Evolutionary conservation across 2,113 vertebrate genomes (phyloP).

Genomic region (Rallus limicola): DNA sequence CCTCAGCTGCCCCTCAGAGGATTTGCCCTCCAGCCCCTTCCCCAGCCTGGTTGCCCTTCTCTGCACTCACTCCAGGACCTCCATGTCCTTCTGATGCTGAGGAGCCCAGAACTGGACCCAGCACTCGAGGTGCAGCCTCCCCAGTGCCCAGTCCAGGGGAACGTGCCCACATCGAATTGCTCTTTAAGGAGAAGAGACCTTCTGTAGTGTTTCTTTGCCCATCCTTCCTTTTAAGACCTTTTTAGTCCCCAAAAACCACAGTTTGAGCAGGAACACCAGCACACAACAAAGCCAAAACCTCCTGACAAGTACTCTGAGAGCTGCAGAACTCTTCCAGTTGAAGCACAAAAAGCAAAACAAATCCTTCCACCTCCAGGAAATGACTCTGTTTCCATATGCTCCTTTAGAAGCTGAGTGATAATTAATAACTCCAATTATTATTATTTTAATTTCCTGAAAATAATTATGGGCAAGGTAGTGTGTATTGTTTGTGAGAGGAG

Average conservation of each 20-base stretch:
- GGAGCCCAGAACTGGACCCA: too few relatives aligned
- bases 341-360: background rate
- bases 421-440: background rate
- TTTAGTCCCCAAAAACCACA: background rate
- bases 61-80: too few relatives aligned
- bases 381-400: background rate
- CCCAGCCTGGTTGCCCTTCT: too few relatives aligned
- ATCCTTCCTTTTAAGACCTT: background rate
- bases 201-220: background rate
- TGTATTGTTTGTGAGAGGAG: background rate
- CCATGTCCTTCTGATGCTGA: too few relatives aligned
- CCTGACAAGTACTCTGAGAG: background rate
- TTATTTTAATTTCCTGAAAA: slow-evolving; percentile 22
- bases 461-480: background rate
- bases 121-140: too few relatives aligned
- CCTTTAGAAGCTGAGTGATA: background rate
- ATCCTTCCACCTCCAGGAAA: background rate
- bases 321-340: background rate
- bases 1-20: too few relatives aligned
- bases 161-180: background rate
- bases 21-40: too few relatives aligned
- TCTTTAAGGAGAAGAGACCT: background rate
- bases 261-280: background rate
- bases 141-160: too few relatives aligned
- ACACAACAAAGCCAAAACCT: background rate